Percentiles rank a stretch among this genome's conserved stretches.
Evolutionary conservation across 2,797 vertebrate species (phyloP).

Genomic region (Clarias pachynema): DNA sequence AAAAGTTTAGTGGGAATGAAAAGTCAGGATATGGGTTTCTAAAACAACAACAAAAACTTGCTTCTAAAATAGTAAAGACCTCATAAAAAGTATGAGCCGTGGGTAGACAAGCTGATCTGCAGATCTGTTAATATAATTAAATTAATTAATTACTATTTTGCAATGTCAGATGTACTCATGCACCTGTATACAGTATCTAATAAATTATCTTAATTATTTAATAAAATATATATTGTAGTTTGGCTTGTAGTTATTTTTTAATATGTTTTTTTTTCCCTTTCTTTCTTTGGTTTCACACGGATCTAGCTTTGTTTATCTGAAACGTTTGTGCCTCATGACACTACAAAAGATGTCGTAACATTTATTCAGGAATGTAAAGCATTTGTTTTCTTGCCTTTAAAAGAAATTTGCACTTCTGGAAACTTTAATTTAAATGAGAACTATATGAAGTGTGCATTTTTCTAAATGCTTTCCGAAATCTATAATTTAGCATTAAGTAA

Average conservation of each 20-base stretch:
- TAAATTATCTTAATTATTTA: background rate
- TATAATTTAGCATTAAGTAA: background rate
- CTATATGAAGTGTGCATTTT: background rate
- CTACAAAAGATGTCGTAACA: background rate
- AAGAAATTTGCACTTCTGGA: background rate
- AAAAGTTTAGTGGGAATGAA: background rate
- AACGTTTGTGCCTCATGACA: background rate
- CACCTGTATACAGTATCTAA: background rate
- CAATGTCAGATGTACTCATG: background rate
- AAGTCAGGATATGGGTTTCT: background rate
- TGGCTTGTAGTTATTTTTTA: background rate
- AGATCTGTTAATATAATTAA: background rate
- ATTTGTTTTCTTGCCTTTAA: background rate
- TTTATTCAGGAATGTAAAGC: background rate
- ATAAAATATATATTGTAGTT: background rate
- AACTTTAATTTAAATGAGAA: too few species aligned
- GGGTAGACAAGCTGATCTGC: background rate
- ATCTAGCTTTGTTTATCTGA: background rate
- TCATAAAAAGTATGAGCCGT: background rate
- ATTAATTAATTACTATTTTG: background rate
- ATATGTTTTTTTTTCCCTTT: background rate
- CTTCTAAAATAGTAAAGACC: background rate
- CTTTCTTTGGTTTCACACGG: background rate
- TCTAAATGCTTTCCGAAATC: background rate
- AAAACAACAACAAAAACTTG: background rate